Evolutionary conservation across 2,113 vertebrate species (phyloP).

Genomic region (Oryctolagus cuniculus): DNA sequence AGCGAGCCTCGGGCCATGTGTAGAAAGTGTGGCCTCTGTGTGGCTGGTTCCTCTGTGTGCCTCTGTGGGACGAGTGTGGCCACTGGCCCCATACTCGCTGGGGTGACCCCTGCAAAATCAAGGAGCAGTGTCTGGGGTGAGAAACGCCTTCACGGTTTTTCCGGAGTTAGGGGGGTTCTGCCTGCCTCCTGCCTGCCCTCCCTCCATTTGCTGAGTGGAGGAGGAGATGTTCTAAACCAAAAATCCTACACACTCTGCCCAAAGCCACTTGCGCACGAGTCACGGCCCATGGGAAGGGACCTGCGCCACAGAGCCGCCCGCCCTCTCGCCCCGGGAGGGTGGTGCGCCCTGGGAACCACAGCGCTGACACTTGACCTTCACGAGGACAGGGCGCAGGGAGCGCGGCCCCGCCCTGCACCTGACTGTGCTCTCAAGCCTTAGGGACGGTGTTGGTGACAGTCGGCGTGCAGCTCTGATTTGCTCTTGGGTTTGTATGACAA

Average conservation of each 20-base stretch:
- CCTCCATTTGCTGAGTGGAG: slow-evolving; percentile 36
- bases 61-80: fast-evolving
- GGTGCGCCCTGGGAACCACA: neutral
- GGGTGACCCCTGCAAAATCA: slow-evolving; percentile 1
- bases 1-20: neutral
- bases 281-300: neutral
- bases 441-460: neutral
- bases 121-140: neutral
- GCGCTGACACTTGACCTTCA: slow-evolving; percentile 35
- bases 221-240: slow-evolving; percentile 80
- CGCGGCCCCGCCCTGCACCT: slow-evolving; percentile 64
- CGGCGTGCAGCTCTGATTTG: slow-evolving; percentile 17
- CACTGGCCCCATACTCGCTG: slow-evolving; percentile 35
- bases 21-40: neutral
- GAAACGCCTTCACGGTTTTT: neutral
- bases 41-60: neutral
- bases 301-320: fast-evolving
- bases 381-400: neutral
- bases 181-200: fast-evolving
- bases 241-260: slow-evolving; percentile 80
- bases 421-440: slow-evolving; percentile 87
- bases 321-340: neutral
- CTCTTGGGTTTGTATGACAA: slow-evolving; percentile 59
- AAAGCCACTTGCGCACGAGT: slow-evolving; percentile 74
- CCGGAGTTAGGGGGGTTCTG: neutral